Percentiles rank a stretch among this genome's conserved stretches.
These are phyloP conservation scores for Cercopithecus mona DNA, from an alignment of 2,113 vertebrate species.

Conservation along the genomic window DNA sequence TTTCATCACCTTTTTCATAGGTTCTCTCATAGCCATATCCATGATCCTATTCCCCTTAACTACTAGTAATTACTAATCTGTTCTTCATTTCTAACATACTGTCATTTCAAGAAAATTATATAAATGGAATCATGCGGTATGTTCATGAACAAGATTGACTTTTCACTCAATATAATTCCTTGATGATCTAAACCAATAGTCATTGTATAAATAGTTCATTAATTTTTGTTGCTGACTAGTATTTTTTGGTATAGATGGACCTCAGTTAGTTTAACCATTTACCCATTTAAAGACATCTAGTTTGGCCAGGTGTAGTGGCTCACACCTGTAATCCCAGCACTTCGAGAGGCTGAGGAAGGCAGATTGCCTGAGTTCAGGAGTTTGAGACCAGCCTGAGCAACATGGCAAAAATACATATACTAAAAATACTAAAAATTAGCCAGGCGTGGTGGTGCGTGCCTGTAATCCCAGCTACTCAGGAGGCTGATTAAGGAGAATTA, in stretches of 20 bases:
- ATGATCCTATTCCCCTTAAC: not conserved
- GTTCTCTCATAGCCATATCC: not conserved
- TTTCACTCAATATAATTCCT: not conserved
- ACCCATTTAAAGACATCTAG: not conserved
- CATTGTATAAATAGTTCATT: not conserved
- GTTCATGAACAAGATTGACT: not conserved
- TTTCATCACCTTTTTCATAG: not conserved
- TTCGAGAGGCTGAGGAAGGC: no score
- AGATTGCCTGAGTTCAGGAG: no score
- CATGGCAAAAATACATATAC: no score
- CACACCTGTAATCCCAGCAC: no score
- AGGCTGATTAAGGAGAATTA: no score
- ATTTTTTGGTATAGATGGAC: not conserved
- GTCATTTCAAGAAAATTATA: not conserved
- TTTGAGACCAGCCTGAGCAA: no score
- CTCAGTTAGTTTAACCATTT: not conserved
- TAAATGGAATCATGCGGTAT: not conserved
- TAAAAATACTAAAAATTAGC: no score
- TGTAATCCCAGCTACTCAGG: no score
- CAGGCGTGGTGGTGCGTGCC: no score
- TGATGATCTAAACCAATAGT: not conserved
- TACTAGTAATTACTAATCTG: not conserved
- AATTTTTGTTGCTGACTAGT: not conserved
- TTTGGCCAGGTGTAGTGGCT: not conserved
- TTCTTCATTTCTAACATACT: not conserved